Evolutionary conservation across 2,797 vertebrate genomes (phyloP).

Genomic region (Sparidentex hasta): DNA sequence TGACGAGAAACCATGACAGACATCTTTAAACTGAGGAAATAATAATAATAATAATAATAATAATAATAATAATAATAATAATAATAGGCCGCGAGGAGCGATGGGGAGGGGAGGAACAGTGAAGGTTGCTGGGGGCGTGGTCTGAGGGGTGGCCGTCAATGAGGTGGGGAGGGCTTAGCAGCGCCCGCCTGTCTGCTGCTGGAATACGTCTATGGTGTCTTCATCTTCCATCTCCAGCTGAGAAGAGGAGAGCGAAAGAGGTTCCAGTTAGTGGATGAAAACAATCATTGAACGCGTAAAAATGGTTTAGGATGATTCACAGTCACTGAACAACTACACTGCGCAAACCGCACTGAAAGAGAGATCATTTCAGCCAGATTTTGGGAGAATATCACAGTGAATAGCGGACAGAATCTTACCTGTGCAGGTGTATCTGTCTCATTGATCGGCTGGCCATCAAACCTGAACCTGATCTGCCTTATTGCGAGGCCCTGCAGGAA

Average conservation of each 20-base stretch:
- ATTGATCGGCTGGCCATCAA: conserved; percentile 95
- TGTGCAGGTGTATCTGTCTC: conserved; percentile 96
- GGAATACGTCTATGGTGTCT: conserved; percentile 97
- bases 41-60: conserved; percentile 61
- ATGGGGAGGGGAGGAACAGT: conserved; percentile 77
- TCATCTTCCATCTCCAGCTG: conserved; percentile 99
- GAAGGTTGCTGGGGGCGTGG: conserved; percentile 78
- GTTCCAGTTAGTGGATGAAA: background rate
- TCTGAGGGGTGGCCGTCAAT: conserved; percentile 77
- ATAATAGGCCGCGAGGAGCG: conserved; percentile 69
- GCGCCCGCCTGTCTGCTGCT: conserved; percentile 95
- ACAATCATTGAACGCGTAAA: background rate
- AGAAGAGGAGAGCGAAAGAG: conserved; percentile 7
- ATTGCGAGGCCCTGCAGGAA: conserved; percentile 92
- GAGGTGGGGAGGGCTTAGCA: conserved; percentile 80
- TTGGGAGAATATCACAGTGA: background rate
- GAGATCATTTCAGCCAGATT: accelerated
- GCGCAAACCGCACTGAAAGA: background rate
- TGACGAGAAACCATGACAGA: conserved; percentile 63
- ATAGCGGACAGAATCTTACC: conserved; percentile 77
- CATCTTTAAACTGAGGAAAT: conserved; percentile 68
- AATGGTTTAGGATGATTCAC: background rate
- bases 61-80: conserved; percentile 67
- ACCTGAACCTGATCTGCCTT: conserved; percentile 96
- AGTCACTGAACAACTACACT: background rate